A percentile compares a stretch with the other conserved stretches of the same genome.
These are phyloP conservation scores for Propithecus perrieri DNA, from an alignment of 2,797 vertebrate genomes.

Conservation along the genomic window DNA sequence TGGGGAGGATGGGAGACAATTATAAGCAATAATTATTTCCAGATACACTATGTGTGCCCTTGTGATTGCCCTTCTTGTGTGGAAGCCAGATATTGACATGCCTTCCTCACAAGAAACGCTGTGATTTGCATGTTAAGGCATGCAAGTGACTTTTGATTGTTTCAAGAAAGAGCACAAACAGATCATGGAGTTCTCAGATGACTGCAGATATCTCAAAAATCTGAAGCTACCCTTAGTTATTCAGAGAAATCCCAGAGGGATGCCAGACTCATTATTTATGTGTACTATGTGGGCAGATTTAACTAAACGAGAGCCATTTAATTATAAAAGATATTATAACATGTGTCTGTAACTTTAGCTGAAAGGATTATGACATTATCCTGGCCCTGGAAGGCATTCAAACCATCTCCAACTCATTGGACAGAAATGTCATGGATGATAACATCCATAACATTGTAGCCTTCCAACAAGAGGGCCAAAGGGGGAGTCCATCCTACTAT, in stretches of 20 bases:
- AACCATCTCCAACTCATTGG: neutral
- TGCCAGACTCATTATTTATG: neutral
- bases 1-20: neutral
- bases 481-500: neutral
- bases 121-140: neutral
- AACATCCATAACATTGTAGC: neutral
- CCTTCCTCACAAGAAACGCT: neutral
- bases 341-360: neutral
- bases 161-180: neutral
- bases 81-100: neutral
- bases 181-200: neutral
- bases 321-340: neutral
- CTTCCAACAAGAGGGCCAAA: neutral
- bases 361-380: neutral
- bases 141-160: neutral
- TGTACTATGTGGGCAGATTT: neutral
- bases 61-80: neutral
- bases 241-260: neutral
- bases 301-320: neutral
- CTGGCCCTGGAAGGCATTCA: neutral
- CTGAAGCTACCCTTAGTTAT: neutral
- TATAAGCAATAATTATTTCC: neutral
- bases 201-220: neutral
- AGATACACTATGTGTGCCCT: accelerated
- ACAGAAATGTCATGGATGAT: neutral